Evolutionary conservation across 2,888 invertebrate genomes (phyloP), one percentile per base, ranked within the genome.

Genomic region (Leucoptera coffeella): DNA sequence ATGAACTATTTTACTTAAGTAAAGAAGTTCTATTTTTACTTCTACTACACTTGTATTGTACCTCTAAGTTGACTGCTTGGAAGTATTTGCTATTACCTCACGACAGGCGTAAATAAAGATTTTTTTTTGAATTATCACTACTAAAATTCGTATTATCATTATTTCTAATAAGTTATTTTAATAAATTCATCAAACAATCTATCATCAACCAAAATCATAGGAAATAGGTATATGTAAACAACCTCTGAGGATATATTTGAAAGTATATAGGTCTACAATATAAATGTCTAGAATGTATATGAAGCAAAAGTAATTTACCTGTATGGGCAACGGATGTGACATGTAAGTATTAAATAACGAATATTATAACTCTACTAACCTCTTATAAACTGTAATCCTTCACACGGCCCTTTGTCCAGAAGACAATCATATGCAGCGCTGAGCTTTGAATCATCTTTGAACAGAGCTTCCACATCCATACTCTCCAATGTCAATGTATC

Each of bases 371-470:
- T 24, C 7, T 10, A 25, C 23, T 7, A 29, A 44, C 46, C 42
- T 43, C 32, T 41, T 10, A 45, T 26, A 4, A 30, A 30, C 23
- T 47, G 42, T 25, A 36, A 17, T 6, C 41, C 37, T 3, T 38
- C 41, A 19, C 38, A 43, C 5, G 38, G 41, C 14, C n/a, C 35
- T 31, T 35, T 35, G 28, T 46, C 47, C 36, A 48, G 36, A 3
- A 55, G 12, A 32, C 57, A 58, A 5, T 36, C 38, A 17, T 45
- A 37, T 3, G 39, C 28, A 3, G 30, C 30, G 15, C 40, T 41
- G 10, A 41, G 35, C 19, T 32, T 29, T 2, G 32, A 32, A 2
- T 47, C 44, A 25, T 53, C 39, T n/a, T n/a, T n/a, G n/a, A n/a
- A n/a, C n/a, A n/a, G n/a, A n/a, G n/a, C n/a, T n/a, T n/a, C n/a